Evolutionary conservation across 2,888 invertebrate species (phyloP).

Genomic region (Eupithecia subfuscata): DNA sequence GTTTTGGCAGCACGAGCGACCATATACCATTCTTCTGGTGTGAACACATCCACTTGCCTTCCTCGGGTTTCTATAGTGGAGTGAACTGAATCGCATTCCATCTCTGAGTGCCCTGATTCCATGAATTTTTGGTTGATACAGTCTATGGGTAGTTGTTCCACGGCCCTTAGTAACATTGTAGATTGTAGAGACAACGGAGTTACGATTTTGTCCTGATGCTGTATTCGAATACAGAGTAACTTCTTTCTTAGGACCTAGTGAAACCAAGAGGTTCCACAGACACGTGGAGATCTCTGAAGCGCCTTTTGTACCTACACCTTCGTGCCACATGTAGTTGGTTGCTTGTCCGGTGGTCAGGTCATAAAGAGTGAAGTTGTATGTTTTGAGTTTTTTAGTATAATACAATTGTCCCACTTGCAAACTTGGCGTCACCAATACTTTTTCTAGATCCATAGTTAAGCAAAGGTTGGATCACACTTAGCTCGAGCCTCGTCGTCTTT

Average conservation of each 20-base stretch:
- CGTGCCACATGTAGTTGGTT: no score
- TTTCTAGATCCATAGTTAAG: neutral
- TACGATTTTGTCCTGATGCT: neutral
- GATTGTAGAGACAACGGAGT: constrained; percentile 11
- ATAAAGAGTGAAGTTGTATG: neutral
- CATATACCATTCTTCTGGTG: constrained; percentile 12
- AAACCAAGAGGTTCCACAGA: no score
- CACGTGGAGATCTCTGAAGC: no score
- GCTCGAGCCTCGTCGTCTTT: neutral
- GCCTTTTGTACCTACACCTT: no score
- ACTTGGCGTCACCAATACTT: neutral
- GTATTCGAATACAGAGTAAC: no score
- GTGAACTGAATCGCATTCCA: constrained; percentile 9
- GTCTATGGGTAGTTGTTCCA: constrained; percentile 5
- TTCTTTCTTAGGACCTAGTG: no score
- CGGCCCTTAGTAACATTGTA: constrained; percentile 11
- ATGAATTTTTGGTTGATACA: neutral
- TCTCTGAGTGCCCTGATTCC: constrained; percentile 10
- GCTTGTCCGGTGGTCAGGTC: no score
- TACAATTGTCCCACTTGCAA: neutral
- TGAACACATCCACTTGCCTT: constrained; percentile 12
- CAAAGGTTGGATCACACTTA: constrained; percentile 1
- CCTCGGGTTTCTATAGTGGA: constrained; percentile 5
- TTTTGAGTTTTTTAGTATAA: neutral
- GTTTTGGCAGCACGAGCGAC: neutral